Percentiles rank a stretch among this genome's conserved stretches.
Conservation (phyloP, 1,140 invertebrate species). For the Papilio helenus region DNA sequence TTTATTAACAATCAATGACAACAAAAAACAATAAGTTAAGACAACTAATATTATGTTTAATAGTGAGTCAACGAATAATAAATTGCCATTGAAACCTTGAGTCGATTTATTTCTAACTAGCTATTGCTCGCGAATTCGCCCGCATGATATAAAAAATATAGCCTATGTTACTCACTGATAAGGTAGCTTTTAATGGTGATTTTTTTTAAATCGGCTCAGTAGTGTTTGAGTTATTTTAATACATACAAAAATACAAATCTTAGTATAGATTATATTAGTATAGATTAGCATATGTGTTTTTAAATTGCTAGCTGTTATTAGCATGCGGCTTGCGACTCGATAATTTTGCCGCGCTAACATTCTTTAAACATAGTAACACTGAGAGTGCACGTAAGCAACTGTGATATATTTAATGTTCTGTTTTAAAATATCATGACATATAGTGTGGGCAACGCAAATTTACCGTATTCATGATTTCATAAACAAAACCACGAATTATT, state of each 20-base stretch:
- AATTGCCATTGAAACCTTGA: not conserved
- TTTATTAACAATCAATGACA: constrained; percentile 35
- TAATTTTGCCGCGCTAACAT: constrained; percentile 3
- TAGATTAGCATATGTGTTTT: too few species aligned
- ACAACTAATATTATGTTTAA: not conserved
- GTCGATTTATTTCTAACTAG: constrained; percentile 12
- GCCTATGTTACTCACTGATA: too few species aligned
- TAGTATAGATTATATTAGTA: too few species aligned
- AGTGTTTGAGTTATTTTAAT: too few species aligned
- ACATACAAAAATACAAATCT: too few species aligned
- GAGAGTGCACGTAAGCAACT: not conserved
- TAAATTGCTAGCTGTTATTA: constrained; percentile 7
- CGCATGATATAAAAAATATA: too few species aligned
- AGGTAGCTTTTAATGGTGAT: too few species aligned
- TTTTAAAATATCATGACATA: constrained; percentile 21
- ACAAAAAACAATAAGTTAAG: not conserved
- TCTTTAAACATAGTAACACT: constrained; percentile 17
- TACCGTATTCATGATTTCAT: not conserved
- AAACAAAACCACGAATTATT: not conserved
- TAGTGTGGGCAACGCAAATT: not conserved
- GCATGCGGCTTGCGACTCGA: constrained; percentile 1
- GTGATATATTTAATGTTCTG: constrained; percentile 11
- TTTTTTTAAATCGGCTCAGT: too few species aligned
- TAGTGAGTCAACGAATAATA: constrained; percentile 15
- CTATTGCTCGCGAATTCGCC: too few species aligned